phyloP scores from a whole-genome alignment of 1,140 invertebrate species.

The Rhagoletis zephyria region DNA sequence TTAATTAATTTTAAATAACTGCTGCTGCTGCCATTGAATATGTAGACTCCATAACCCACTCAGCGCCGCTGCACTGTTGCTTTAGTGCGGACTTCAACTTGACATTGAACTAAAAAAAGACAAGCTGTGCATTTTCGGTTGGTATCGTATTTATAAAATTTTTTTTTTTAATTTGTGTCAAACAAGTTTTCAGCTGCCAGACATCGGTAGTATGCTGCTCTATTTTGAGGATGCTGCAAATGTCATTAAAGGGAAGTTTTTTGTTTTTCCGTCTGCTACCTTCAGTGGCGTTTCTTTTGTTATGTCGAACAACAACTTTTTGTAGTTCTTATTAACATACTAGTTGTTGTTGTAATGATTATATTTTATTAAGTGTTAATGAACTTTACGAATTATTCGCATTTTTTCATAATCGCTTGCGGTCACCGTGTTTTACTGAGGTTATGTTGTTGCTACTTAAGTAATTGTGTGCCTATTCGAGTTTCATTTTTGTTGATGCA shows the following conservation, averaged over 20 bases:
- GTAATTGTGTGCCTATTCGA: neutral
- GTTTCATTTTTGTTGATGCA: neutral
- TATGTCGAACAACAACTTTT: neutral
- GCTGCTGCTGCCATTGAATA: neutral
- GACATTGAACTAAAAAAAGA: constrained; percentile 66
- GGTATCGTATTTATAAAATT: constrained; percentile 60
- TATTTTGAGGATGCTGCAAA: neutral
- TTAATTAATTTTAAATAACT: neutral
- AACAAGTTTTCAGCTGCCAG: no score
- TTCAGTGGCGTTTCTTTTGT: neutral
- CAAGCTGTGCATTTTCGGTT: constrained; percentile 54
- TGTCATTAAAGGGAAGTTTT: neutral
- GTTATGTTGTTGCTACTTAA: neutral
- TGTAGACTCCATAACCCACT: neutral
- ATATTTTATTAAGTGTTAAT: neutral
- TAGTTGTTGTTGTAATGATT: neutral
- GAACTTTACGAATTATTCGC: constrained; percentile 23
- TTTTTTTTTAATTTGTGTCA: constrained; percentile 26
- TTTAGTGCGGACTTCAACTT: constrained; percentile 63
- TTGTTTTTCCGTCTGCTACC: neutral
- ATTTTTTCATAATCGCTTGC: neutral
- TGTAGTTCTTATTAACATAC: neutral
- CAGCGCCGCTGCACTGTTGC: constrained; percentile 9
- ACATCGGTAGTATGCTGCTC: no score
- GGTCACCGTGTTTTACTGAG: neutral